phyloP scores from a whole-genome alignment of 2,797 vertebrate species.

The Sylvia borin region DNA sequence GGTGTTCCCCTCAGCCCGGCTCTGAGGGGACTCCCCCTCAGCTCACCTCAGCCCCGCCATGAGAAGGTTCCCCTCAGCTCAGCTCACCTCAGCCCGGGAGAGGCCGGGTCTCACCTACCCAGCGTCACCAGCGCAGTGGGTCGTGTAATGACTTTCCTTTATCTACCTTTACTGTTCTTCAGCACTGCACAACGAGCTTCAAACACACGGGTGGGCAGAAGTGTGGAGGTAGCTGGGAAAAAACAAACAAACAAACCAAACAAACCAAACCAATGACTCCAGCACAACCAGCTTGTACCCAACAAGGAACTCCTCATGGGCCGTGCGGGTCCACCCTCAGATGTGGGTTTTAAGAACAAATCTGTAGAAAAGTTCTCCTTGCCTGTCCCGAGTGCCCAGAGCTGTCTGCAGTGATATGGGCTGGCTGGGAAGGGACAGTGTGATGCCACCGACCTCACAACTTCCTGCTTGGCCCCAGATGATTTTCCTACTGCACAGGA shows the following conservation, averaged over 20 bases:
- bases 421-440: background rate
- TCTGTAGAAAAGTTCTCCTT: background rate
- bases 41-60: background rate
- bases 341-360: background rate
- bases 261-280: background rate
- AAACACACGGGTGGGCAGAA: fast-evolving
- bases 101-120: background rate
- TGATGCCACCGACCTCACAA: fast-evolving
- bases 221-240: background rate
- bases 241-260: background rate
- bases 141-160: background rate
- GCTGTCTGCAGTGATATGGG: fast-evolving
- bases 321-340: background rate
- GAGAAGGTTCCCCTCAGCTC: too few species aligned
- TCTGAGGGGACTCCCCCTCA: background rate
- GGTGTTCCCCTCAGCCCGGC: background rate
- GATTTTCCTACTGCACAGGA: background rate
- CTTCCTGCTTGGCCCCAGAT: background rate
- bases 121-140: fast-evolving
- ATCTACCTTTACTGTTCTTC: background rate
- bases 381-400: background rate
- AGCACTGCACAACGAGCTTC: background rate
- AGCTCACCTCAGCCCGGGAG: background rate
- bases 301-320: background rate
- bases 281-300: too few species aligned